Evolutionary conservation across 2,888 invertebrate genomes (phyloP), one percentile per base, ranked within the genome.

Genomic region (Amiota communis): DNA sequence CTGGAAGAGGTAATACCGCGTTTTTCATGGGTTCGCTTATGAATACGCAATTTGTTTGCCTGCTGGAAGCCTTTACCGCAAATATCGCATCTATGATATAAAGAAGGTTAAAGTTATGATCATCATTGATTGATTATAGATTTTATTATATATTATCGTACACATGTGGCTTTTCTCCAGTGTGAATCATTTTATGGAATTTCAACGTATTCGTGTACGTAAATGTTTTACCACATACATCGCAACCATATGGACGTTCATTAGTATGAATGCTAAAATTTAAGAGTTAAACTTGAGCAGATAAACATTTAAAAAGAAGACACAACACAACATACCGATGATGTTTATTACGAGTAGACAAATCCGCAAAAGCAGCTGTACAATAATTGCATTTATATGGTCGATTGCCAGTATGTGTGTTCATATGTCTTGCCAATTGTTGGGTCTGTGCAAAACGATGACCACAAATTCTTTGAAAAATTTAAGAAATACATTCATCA

Each of bases 321-420:
- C 15, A 13, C 6, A 36, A 36, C n/a, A n/a, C n/a, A 2, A 36
- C 79, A 64, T 15, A 89, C 89, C 90, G 85, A 83, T 90, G 87
- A 78, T 90, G 90, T 74, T 90, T 90, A 49, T 89, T 90, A 59
- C 90, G 83, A 1, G 89, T 90, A 2, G 90, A 90, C 17, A 89
- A 81, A 79, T 90, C 90, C 2, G 89, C 89, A 83, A 90, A 90
- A 17, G 88, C 87, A 51, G 89, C 85, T 51, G 89, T 86, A 65
- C 90, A 90, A 75, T 85, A 89, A 48, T 81, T 86, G 76, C 90
- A 90, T 59, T 87, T 87, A 72, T 88, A 90, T 9, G 90, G 90
- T 9, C 90, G 86, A 76, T 89, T 87, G 15, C 90, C 90, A 2
- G 89, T 90, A 72, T 90, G 90, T 0, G 89, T 89, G 73, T 90